Evolutionary conservation across 2,797 vertebrate genomes (phyloP).

Genomic region (Carapus acus): DNA sequence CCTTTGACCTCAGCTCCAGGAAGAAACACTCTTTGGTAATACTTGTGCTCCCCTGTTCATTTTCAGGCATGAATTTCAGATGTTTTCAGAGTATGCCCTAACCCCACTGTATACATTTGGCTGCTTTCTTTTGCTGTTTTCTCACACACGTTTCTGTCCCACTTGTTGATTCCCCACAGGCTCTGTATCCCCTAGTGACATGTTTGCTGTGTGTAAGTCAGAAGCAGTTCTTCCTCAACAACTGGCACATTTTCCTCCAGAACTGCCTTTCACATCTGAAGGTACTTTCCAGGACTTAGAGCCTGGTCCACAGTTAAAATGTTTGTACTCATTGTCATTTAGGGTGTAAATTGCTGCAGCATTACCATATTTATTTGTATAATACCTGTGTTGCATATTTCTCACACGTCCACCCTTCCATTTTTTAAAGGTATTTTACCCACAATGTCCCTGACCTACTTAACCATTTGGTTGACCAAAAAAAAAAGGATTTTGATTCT

Average conservation of each 20-base stretch:
- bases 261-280: slow-evolving; percentile 99
- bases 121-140: background rate
- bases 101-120: slow-evolving; percentile 8
- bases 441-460: no score
- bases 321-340: no score
- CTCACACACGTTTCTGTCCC: slow-evolving; percentile 14
- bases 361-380: no score
- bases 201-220: slow-evolving; percentile 99
- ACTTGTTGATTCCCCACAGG: slow-evolving; percentile 70
- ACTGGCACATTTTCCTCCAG: slow-evolving; percentile 99
- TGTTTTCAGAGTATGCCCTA: no score
- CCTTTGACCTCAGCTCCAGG: slow-evolving; percentile 97
- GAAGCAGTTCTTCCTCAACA: slow-evolving; percentile 99
- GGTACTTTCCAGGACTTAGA: slow-evolving; percentile 70
- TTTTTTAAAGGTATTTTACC: no score
- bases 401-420: no score
- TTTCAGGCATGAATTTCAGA: no score
- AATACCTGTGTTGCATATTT: no score
- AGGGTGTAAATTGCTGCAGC: no score
- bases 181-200: slow-evolving; percentile 96
- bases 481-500: no score
- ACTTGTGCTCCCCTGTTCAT: background rate
- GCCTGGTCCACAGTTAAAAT: background rate
- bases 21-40: slow-evolving; percentile 98
- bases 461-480: no score